These are phyloP conservation scores for Coregonus ussuriensis DNA, from an alignment of 2,797 vertebrate genomes.

Conservation along the genomic window DNA sequence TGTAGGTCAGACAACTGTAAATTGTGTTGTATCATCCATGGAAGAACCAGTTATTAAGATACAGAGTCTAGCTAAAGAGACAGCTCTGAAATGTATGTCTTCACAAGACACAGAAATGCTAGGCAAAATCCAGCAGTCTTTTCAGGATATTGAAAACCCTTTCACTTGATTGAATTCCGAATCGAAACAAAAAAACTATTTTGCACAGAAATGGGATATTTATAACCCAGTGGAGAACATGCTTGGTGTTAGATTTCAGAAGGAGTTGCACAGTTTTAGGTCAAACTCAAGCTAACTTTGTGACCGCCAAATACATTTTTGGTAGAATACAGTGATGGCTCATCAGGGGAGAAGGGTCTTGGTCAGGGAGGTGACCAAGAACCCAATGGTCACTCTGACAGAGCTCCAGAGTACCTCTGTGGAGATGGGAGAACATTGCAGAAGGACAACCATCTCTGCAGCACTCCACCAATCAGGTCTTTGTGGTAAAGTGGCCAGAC, in stretches of 20 bases:
- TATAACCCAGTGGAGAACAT: constrained; percentile 2
- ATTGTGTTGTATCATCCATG: too few species aligned
- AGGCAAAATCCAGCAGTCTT: neutral
- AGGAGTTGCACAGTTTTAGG: constrained; percentile 22
- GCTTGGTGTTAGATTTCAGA: constrained; percentile 7
- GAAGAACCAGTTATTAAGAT: neutral
- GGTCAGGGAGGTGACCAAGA: too few species aligned
- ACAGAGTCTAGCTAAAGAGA: constrained; percentile 17
- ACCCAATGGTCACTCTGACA: too few species aligned
- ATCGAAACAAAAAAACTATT: constrained; percentile 2
- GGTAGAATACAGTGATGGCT: constrained; percentile 20
- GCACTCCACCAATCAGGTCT: too few species aligned
- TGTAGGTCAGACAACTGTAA: too few species aligned
- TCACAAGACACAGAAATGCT: neutral
- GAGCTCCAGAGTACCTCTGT: too few species aligned
- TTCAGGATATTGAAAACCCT: constrained; percentile 17
- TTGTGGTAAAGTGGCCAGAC: too few species aligned
- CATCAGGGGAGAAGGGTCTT: too few species aligned
- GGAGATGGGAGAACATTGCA: too few species aligned
- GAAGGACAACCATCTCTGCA: too few species aligned
- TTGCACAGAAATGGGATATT: constrained; percentile 1
- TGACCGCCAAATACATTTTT: constrained; percentile 9
- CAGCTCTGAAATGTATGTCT: neutral
- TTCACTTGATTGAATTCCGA: constrained; percentile 28
- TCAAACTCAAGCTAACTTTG: constrained; percentile 18